Percentiles rank a stretch among this genome's conserved stretches.
These are phyloP conservation scores for Hoplostethus mediterraneus DNA, from an alignment of 2,797 vertebrate species.

Conservation along the genomic window DNA sequence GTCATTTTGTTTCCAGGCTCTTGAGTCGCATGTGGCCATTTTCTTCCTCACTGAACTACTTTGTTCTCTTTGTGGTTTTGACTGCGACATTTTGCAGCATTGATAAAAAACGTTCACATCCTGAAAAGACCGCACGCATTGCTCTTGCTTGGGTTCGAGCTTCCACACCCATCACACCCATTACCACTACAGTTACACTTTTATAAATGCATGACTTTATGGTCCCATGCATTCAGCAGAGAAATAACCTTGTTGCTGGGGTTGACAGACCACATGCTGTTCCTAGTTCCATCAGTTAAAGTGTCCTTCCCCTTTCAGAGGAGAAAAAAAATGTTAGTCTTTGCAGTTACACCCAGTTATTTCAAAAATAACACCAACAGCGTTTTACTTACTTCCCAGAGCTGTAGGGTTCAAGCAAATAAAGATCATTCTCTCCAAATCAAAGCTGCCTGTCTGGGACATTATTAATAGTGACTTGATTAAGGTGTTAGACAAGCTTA, in stretches of 20 bases:
- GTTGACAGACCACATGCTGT: background rate
- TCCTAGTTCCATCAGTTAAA: no score
- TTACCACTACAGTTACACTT: background rate
- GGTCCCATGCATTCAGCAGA: background rate
- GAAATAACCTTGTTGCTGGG: background rate
- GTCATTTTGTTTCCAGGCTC: slow-evolving; percentile 8
- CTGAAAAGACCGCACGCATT: slow-evolving; percentile 9
- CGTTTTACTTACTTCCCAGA: no score
- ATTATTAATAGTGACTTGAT: no score
- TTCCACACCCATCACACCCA: slow-evolving; percentile 23
- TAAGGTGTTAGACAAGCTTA: no score
- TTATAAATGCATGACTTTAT: slow-evolving; percentile 21
- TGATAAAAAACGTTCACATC: slow-evolving; percentile 51
- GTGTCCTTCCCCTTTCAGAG: no score
- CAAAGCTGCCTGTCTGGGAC: no score
- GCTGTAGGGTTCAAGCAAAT: no score
- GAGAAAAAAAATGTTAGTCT: no score
- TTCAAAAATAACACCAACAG: no score
- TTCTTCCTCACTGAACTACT: slow-evolving; percentile 33
- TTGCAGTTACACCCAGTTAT: no score
- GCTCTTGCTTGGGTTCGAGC: slow-evolving; percentile 15
- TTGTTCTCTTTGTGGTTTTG: slow-evolving; percentile 8
- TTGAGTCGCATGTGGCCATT: slow-evolving; percentile 4
- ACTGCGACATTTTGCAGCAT: slow-evolving; percentile 16
- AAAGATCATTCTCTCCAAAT: no score